phyloP scores from a whole-genome alignment of 2,113 vertebrate genomes.

The Mus spicilegus region DNA sequence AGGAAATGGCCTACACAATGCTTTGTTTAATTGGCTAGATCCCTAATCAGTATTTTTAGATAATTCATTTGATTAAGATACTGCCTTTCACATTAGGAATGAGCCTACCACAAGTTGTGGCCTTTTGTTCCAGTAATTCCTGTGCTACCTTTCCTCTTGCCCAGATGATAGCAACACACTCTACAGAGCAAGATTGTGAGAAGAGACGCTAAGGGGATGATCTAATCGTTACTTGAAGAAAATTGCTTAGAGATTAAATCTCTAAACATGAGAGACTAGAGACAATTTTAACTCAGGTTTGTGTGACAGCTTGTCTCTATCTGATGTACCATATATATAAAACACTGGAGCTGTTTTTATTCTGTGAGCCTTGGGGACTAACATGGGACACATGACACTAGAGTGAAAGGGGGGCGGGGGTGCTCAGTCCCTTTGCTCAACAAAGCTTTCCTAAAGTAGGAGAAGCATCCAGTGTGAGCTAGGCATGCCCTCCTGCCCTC shows the following conservation, averaged over 20 bases:
- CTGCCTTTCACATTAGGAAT: not conserved
- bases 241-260: conserved; percentile 55
- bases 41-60: conserved; percentile 12
- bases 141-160: not conserved
- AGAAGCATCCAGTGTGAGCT: not conserved
- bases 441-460: not conserved
- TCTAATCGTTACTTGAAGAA: conserved; percentile 46
- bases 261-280: not conserved
- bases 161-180: not conserved
- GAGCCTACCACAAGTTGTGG: not conserved
- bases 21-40: not conserved
- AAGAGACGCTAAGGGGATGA: not conserved
- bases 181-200: conserved; percentile 19
- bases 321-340: not conserved
- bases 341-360: conserved; percentile 25
- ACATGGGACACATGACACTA: not conserved
- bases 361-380: not conserved
- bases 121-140: not conserved
- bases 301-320: conserved; percentile 1
- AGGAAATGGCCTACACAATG: not conserved
- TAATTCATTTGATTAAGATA: conserved; percentile 4
- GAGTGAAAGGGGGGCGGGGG: not conserved
- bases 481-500: not conserved
- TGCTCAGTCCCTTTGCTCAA: not conserved
- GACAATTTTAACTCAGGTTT: not conserved